These are phyloP conservation scores for Callyntrura guangdongensis DNA, from an alignment of 2,888 invertebrate species.

Conservation along the genomic window DNA sequence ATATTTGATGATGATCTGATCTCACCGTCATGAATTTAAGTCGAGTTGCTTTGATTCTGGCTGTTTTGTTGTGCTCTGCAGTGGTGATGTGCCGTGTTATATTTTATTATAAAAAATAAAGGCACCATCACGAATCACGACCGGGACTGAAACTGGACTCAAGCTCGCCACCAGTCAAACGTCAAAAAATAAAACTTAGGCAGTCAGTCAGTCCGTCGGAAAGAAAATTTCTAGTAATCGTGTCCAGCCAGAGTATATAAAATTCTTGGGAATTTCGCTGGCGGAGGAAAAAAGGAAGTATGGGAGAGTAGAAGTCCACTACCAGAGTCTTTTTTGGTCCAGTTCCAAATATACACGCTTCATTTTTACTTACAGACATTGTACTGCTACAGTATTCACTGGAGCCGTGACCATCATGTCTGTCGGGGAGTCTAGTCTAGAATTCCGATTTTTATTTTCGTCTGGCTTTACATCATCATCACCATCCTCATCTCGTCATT, in stretches of 20 bases:
- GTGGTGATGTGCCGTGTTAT: conserved; percentile 40
- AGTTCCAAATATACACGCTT: conserved; percentile 40
- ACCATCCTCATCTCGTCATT: conserved; percentile 17
- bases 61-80: not conserved
- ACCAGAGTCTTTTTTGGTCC: conserved; percentile 54
- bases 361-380: too few species aligned
- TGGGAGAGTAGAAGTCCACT: conserved; percentile 18
- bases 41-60: not conserved
- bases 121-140: conserved; percentile 52
- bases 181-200: conserved; percentile 26
- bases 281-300: conserved; percentile 65
- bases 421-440: conserved; percentile 54
- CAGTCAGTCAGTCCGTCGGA: conserved; percentile 36
- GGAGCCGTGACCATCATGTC: conserved; percentile 74
- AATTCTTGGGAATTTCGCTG: conserved; percentile 67
- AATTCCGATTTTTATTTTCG: conserved; percentile 68
- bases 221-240: conserved; percentile 36
- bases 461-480: conserved; percentile 35
- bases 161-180: conserved; percentile 55
- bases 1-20: conserved; percentile 55
- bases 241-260: conserved; percentile 29
- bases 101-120: conserved; percentile 27
- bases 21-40: conserved; percentile 39
- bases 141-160: conserved; percentile 23
- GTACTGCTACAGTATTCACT: not conserved